Evolutionary conservation across 2,113 vertebrate species (phyloP).

Genomic region (Amia ocellicauda): DNA sequence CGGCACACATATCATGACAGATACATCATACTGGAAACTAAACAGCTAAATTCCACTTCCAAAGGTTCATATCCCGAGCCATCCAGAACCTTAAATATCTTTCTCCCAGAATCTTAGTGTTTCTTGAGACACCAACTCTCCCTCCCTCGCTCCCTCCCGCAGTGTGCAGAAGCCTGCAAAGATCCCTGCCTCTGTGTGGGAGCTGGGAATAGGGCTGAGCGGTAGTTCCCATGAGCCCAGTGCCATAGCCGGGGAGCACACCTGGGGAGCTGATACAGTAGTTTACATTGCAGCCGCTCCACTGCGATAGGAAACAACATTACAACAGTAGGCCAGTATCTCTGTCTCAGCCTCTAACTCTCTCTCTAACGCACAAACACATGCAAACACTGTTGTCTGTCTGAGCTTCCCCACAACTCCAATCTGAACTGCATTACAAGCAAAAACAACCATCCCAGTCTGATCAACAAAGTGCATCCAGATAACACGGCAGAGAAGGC

Average conservation of each 20-base stretch:
- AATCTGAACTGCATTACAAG: constrained; percentile 59
- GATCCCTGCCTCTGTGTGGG: constrained; percentile 5
- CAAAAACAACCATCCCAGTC: constrained; percentile 58
- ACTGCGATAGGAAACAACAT: constrained; percentile 39
- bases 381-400: constrained; percentile 22
- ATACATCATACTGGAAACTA: no score
- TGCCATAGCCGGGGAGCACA: constrained; percentile 41
- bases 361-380: constrained; percentile 31
- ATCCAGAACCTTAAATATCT: constrained; percentile 8
- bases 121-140: not conserved
- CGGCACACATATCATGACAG: no score
- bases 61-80: constrained; percentile 7
- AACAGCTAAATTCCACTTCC: constrained; percentile 19
- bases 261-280: constrained; percentile 48
- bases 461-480: constrained; percentile 41
- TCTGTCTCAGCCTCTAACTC: constrained; percentile 27
- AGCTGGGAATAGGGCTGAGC: constrained; percentile 54
- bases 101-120: not conserved
- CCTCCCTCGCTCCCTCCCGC: not conserved
- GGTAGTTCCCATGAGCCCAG: constrained; percentile 58
- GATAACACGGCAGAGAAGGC: constrained; percentile 41
- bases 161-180: not conserved
- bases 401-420: constrained; percentile 15
- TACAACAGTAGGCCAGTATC: constrained; percentile 39
- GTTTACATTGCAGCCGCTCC: constrained; percentile 40